A percentile compares a stretch with the other conserved stretches of the same genome.
Conservation (phyloP, 1,140 invertebrate genomes). For the Platyscapa corneri region DNA sequence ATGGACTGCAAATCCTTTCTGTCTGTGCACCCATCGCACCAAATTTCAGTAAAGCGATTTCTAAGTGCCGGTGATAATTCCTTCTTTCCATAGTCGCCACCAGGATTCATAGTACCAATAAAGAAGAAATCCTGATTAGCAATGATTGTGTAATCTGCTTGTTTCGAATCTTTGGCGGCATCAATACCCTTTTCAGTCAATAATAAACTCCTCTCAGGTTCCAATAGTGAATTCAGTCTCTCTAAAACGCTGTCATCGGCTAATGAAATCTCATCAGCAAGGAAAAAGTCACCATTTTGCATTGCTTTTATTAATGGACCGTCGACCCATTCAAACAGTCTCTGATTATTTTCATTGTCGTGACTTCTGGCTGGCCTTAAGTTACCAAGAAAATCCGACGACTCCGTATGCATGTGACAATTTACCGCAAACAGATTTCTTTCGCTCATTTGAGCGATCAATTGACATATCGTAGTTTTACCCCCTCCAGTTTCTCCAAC, state of each 20-base stretch:
- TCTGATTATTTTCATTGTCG: constrained; percentile 72
- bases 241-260: constrained; percentile 99
- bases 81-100: constrained; percentile 99
- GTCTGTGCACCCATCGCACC: constrained; percentile 88
- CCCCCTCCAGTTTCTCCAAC: constrained; percentile 99
- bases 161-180: constrained; percentile 64
- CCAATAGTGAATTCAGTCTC: constrained; percentile 95
- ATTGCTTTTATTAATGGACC: constrained; percentile 95
- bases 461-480: constrained; percentile 97
- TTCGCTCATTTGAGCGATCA: constrained; percentile 82
- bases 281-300: constrained; percentile 89
- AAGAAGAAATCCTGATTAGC: constrained; percentile 91
- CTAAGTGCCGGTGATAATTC: constrained; percentile 98
- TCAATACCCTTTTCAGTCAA: constrained; percentile 89
- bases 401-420: constrained; percentile 99
- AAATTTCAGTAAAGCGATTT: constrained; percentile 99
- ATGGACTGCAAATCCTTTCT: constrained; percentile 83
- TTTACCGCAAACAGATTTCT: constrained; percentile 88
- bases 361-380: constrained; percentile 90
- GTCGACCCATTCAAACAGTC: constrained; percentile 98
- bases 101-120: constrained; percentile 99
- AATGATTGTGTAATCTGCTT: constrained; percentile 77
- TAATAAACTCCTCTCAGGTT: constrained; percentile 93
- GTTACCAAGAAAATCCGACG: constrained; percentile 97
- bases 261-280: constrained; percentile 99